phyloP scores from a whole-genome alignment of 1,140 invertebrate species.

The Orchestia grillus region DNA sequence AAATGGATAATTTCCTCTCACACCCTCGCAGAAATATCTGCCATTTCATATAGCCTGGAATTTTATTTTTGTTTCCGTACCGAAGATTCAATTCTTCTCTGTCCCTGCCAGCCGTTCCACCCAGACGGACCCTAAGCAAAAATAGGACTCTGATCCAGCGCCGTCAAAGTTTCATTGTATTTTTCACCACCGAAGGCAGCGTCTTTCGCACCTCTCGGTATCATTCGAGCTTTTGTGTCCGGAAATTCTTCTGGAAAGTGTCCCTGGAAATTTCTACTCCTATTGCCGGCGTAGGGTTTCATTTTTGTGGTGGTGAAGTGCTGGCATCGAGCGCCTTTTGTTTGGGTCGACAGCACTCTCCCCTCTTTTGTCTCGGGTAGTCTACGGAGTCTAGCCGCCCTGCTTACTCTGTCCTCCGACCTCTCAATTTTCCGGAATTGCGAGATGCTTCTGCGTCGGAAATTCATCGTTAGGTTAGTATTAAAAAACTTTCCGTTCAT shows the following conservation, averaged over 20 bases:
- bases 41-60: not conserved
- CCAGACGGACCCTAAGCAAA: not conserved
- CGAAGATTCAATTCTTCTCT: not conserved
- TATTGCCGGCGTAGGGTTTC: not conserved
- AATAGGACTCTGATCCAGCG: not conserved
- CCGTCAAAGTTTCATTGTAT: slow-evolving; percentile 1
- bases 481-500: not conserved
- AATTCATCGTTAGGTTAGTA: not conserved
- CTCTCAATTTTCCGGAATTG: not conserved
- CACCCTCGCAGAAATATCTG: not conserved
- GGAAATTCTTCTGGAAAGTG: not conserved
- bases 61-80: not conserved
- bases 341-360: not conserved
- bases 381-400: no score
- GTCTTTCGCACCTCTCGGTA: not conserved
- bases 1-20: slow-evolving; percentile 2
- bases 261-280: not conserved
- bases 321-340: not conserved
- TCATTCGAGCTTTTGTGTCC: not conserved
- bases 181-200: not conserved
- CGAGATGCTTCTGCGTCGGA: not conserved
- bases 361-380: not conserved
- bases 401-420: not conserved
- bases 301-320: not conserved
- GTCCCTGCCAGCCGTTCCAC: not conserved